phyloP scores from a whole-genome alignment of 2,113 vertebrate species.

The Dromiciops gliroides region DNA sequence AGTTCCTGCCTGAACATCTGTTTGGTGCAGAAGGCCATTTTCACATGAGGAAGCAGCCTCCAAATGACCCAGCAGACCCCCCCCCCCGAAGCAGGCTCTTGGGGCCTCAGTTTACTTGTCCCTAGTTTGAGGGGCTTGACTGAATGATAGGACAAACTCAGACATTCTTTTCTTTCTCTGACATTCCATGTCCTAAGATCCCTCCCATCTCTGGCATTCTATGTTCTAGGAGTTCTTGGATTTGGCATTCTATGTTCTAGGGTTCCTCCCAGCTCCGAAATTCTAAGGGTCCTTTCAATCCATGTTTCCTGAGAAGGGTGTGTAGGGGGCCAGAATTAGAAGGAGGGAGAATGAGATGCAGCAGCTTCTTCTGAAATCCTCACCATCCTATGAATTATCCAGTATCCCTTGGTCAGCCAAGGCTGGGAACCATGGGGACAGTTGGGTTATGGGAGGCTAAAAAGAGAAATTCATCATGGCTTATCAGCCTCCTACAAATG shows the following conservation, averaged over 20 bases:
- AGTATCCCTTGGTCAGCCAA: too few species aligned
- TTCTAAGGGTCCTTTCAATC: not conserved
- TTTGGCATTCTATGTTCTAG: too few species aligned
- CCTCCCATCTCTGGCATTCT: too few species aligned
- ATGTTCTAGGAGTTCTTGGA: too few species aligned
- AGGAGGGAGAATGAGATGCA: not conserved
- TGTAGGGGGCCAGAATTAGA: not conserved
- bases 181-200: not conserved
- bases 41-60: not conserved
- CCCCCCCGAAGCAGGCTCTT: not conserved
- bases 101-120: not conserved
- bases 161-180: not conserved
- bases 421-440: not conserved
- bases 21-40: conserved; percentile 32
- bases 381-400: too few species aligned
- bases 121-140: not conserved
- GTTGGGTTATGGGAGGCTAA: not conserved
- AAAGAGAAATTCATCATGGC: not conserved
- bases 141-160: not conserved
- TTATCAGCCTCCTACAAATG: too few species aligned
- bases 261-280: not conserved
- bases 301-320: not conserved
- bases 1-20: conserved; percentile 56
- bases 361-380: not conserved
- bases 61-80: not conserved